Conservation (phyloP, 2,113 vertebrate species). For the Meriones unguiculatus region DNA sequence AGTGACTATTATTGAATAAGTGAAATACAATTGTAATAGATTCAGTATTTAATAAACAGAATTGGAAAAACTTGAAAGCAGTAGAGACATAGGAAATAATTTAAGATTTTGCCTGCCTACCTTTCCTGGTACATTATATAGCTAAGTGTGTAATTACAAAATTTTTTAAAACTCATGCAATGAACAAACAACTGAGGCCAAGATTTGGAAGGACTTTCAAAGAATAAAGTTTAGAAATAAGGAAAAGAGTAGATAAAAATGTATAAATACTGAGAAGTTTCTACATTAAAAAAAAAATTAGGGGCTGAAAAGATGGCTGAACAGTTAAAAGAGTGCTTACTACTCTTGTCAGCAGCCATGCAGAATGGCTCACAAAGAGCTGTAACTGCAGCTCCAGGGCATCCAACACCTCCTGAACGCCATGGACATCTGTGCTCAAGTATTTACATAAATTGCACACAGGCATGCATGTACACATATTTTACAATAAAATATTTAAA, state of each 20-base stretch:
- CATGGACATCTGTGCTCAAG: background rate
- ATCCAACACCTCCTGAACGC: background rate
- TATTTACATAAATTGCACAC: background rate
- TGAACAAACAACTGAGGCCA: background rate
- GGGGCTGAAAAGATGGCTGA: background rate
- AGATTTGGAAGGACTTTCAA: slow-evolving; percentile 43
- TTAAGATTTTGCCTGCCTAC: slow-evolving; percentile 27
- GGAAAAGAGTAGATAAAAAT: background rate
- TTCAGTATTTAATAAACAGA: slow-evolving; percentile 24
- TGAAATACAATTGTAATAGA: background rate
- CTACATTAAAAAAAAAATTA: background rate
- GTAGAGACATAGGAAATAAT: background rate
- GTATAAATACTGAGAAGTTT: background rate
- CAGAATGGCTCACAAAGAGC: background rate
- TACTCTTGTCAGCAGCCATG: background rate
- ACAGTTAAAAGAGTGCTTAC: background rate
- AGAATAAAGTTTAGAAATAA: slow-evolving; percentile 50
- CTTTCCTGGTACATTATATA: slow-evolving; percentile 14
- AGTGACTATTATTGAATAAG: slow-evolving; percentile 23
- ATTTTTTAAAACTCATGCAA: background rate
- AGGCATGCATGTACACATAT: background rate
- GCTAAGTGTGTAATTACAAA: background rate
- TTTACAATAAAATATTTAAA: slow-evolving; percentile 1
- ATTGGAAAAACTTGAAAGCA: background rate
- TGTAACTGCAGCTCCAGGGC: background rate